These are phyloP conservation scores for Tetramorium parvispinum DNA, from an alignment of 1,140 invertebrate species.

Conservation along the genomic window DNA sequence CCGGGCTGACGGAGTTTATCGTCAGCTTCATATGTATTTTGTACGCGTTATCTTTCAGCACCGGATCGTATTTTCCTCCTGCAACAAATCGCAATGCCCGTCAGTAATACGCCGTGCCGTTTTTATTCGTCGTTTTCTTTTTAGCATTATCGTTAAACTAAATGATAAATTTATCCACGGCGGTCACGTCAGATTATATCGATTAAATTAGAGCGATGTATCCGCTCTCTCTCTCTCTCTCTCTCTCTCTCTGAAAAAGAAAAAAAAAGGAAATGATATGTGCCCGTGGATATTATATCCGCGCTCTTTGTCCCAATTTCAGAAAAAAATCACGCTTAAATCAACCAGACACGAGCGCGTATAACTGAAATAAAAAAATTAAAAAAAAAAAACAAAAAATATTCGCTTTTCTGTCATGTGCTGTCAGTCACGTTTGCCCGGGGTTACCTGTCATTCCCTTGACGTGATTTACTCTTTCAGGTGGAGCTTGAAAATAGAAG, in stretches of 20 bases:
- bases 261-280: constrained; percentile 18
- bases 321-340: constrained; percentile 59
- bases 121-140: not conserved
- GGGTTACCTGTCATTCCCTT: constrained; percentile 21
- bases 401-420: constrained; percentile 56
- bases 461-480: constrained; percentile 55
- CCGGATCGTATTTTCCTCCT: constrained; percentile 92
- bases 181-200: not conserved
- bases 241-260: not conserved
- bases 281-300: not conserved
- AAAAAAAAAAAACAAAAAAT: constrained; percentile 11
- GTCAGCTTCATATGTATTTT: constrained; percentile 92
- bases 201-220: constrained; percentile 4
- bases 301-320: constrained; percentile 33
- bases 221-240: not conserved
- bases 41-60: constrained; percentile 90
- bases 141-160: not conserved
- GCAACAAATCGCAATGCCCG: constrained; percentile 64
- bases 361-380: constrained; percentile 19
- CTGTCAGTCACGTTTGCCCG: constrained; percentile 50
- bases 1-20: constrained; percentile 88
- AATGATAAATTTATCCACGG: constrained; percentile 1
- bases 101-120: not conserved
- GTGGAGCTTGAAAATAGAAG: constrained; percentile 34
- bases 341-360: constrained; percentile 26